A percentile compares a stretch with the other conserved stretches of the same genome.
Conservation (phyloP, 1,140 invertebrate species). For the Leptestheria dahalacensis region DNA sequence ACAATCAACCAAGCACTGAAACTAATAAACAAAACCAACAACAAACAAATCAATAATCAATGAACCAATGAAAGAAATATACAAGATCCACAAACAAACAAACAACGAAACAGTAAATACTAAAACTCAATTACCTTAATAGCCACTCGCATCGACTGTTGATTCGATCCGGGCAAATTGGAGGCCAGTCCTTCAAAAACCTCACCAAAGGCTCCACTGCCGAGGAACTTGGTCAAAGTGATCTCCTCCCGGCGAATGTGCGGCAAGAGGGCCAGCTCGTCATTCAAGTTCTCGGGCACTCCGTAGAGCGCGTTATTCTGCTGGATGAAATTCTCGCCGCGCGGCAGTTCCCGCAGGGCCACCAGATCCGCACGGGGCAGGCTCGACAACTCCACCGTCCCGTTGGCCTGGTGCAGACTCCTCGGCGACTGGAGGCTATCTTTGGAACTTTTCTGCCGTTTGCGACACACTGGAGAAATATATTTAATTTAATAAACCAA, state of each 20-base stretch:
- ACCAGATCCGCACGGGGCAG: slow-evolving; percentile 36
- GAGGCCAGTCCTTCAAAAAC: slow-evolving; percentile 78
- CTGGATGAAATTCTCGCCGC: slow-evolving; percentile 50
- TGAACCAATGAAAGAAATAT: too few species aligned
- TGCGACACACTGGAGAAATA: not conserved
- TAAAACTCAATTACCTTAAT: slow-evolving; percentile 79
- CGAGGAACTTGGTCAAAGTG: slow-evolving; percentile 69
- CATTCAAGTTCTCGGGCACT: slow-evolving; percentile 34
- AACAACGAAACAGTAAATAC: too few species aligned
- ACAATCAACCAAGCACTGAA: too few species aligned
- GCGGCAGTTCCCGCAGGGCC: slow-evolving; percentile 64
- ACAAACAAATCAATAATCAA: too few species aligned
- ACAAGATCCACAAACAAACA: too few species aligned
- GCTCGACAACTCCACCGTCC: slow-evolving; percentile 42
- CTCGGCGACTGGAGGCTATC: too few species aligned
- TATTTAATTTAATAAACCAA: not conserved
- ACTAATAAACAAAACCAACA: too few species aligned
- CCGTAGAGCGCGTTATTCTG: slow-evolving; percentile 63
- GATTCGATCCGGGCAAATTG: slow-evolving; percentile 31
- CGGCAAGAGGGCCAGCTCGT: slow-evolving; percentile 56
- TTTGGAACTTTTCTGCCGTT: not conserved
- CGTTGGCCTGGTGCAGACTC: slow-evolving; percentile 18
- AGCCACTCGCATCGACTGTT: slow-evolving; percentile 45
- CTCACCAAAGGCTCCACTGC: slow-evolving; percentile 92
- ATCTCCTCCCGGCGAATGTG: slow-evolving; percentile 67